Percentiles rank a stretch among this genome's conserved stretches.
These are phyloP conservation scores for Gymnoscopelus braueri DNA, from an alignment of 2,797 vertebrate genomes.

Conservation along the genomic window DNA sequence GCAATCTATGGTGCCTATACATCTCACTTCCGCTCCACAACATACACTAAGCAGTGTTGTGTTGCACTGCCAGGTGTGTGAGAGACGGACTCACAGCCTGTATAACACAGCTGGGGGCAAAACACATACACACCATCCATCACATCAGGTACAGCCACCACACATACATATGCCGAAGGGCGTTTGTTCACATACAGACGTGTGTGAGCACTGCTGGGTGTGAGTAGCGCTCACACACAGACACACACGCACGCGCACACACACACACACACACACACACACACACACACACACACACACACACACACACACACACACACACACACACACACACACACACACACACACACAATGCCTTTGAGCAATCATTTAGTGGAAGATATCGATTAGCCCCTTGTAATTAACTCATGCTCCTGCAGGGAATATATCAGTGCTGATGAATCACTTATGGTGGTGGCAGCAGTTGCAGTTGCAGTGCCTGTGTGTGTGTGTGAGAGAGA, in stretches of 20 bases:
- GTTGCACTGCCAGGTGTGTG: conserved; percentile 56
- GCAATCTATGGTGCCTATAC: too few relatives aligned
- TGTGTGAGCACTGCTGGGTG: too few relatives aligned
- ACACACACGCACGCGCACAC: too few relatives aligned
- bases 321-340: conserved; percentile 19
- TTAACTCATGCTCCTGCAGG: conserved; percentile 68
- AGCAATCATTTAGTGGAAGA: conserved; percentile 59
- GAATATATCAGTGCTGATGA: conserved; percentile 66
- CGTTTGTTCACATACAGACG: too few relatives aligned
- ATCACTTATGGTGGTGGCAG: conserved; percentile 44
- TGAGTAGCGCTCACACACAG: too few relatives aligned
- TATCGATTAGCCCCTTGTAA: conserved; percentile 75
- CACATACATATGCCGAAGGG: conserved; percentile 48
- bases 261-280: neutral
- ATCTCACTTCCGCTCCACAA: too few relatives aligned
- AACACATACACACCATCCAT: conserved; percentile 73
- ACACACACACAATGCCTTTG: conserved; percentile 45
- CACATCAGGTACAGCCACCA: conserved; percentile 61
- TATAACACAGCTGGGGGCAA: conserved; percentile 70
- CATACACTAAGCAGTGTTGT: neutral
- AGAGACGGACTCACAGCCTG: conserved; percentile 61
- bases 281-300: neutral
- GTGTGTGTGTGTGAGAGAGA: neutral
- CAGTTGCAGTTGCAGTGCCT: conserved; percentile 20
- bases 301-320: neutral